A percentile compares a stretch with the other conserved stretches of the same genome.
Conservation (phyloP, 2,113 vertebrate species). For the Hippocampus abdominalis region DNA sequence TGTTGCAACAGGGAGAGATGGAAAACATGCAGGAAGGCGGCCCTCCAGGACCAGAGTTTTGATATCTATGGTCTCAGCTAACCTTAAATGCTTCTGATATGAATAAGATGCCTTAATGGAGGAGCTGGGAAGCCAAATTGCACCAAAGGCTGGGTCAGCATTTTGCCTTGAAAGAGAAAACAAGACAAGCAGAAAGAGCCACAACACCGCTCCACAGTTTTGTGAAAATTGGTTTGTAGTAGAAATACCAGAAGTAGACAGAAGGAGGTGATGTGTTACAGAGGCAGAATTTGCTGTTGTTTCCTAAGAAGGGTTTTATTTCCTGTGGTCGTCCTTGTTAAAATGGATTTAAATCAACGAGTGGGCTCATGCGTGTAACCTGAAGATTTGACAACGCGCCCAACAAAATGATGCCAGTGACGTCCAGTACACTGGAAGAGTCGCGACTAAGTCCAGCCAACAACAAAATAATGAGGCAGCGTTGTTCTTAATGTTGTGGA, state of each 20-base stretch:
- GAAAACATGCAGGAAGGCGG: too few species aligned
- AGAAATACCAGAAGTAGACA: conserved; percentile 16
- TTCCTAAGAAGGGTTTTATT: conserved; percentile 29
- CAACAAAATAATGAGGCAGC: conserved; percentile 57
- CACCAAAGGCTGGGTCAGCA: conserved; percentile 39
- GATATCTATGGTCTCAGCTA: conserved; percentile 6
- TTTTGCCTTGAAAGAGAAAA: background rate
- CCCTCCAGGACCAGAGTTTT: too few species aligned
- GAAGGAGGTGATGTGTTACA: conserved; percentile 23
- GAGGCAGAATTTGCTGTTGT: conserved; percentile 30
- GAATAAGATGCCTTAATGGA: conserved; percentile 48
- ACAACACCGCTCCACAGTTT: background rate
- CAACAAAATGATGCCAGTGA: conserved; percentile 55
- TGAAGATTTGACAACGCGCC: conserved; percentile 65
- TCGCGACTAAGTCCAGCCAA: conserved; percentile 56
- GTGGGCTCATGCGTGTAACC: conserved; percentile 37
- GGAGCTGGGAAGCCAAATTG: conserved; percentile 39
- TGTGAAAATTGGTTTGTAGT: background rate
- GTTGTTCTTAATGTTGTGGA: conserved; percentile 55
- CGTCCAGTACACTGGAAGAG: conserved; percentile 52
- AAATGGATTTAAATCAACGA: conserved; percentile 50
- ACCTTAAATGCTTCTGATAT: conserved; percentile 59
- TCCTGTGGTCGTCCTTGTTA: conserved; percentile 10
- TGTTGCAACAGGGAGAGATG: too few species aligned
- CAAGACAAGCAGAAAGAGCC: background rate